Conservation (phyloP, 2,113 vertebrate species). For the Alces alces region DNA sequence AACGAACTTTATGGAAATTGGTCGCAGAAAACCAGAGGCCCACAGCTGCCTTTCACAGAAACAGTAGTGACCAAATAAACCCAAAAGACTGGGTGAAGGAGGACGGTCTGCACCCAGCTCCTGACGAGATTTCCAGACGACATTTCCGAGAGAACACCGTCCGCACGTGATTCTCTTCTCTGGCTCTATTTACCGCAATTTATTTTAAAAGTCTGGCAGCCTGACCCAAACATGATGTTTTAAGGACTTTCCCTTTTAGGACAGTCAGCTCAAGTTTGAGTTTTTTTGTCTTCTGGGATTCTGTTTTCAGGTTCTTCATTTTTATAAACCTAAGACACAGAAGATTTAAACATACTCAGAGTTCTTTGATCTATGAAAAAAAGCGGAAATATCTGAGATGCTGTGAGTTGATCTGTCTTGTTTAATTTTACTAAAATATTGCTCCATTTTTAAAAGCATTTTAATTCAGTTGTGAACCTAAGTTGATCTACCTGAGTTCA, state of each 20-base stretch:
- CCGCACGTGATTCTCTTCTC: not conserved
- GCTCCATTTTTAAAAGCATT: not conserved
- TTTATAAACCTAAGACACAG: not conserved
- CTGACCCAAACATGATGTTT: not conserved
- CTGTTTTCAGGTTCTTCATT: not conserved
- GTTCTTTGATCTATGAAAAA: not conserved
- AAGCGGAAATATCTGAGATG: not conserved
- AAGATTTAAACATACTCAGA: not conserved
- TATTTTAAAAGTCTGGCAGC: not conserved
- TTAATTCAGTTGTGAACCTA: not conserved
- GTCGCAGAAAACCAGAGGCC: slow-evolving; percentile 57
- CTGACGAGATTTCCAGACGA: not conserved
- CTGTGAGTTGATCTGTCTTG: not conserved
- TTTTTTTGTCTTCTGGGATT: not conserved
- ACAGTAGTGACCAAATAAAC: not conserved
- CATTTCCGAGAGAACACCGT: not conserved
- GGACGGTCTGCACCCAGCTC: not conserved
- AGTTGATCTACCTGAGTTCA: not conserved
- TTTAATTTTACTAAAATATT: not conserved
- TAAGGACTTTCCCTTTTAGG: not conserved
- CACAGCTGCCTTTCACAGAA: not conserved
- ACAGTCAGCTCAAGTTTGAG: not conserved
- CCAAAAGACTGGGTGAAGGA: not conserved
- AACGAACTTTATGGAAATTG: slow-evolving; percentile 63
- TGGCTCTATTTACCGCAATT: not conserved